Conservation (phyloP, 2,113 vertebrate species). For the Euleptes europaea region DNA sequence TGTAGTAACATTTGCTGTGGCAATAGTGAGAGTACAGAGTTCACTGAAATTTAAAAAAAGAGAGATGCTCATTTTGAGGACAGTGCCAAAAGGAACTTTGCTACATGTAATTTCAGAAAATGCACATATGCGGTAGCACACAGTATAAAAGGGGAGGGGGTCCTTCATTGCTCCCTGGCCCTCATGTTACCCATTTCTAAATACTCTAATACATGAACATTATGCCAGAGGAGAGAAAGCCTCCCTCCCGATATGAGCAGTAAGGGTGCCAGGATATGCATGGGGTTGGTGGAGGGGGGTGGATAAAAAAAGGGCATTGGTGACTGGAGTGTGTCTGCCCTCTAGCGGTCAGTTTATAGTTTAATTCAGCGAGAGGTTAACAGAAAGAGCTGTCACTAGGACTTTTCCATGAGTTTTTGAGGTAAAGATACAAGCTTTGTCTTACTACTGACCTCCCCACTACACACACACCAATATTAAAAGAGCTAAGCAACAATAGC, state of each 20-base stretch:
- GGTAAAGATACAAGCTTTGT: background rate
- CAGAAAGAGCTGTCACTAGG: background rate
- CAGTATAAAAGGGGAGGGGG: background rate
- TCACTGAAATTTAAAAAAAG: background rate
- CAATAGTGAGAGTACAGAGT: background rate
- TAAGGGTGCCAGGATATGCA: background rate
- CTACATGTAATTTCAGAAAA: background rate
- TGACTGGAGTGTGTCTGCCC: constrained; percentile 5
- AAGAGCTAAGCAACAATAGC: background rate
- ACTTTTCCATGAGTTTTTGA: background rate
- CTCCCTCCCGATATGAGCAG: background rate
- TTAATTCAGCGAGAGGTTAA: background rate
- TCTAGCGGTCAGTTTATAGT: background rate
- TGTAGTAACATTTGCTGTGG: background rate
- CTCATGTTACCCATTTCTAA: background rate
- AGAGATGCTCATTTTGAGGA: background rate
- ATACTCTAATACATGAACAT: background rate
- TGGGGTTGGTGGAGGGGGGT: background rate
- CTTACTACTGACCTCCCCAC: background rate
- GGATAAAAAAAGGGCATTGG: background rate
- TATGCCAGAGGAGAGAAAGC: background rate
- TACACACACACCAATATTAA: background rate
- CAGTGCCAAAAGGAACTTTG: background rate
- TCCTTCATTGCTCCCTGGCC: background rate
- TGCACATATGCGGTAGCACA: no score